Conservation (phyloP, 1,140 invertebrate genomes). For the Oscheius sp. region DNA sequence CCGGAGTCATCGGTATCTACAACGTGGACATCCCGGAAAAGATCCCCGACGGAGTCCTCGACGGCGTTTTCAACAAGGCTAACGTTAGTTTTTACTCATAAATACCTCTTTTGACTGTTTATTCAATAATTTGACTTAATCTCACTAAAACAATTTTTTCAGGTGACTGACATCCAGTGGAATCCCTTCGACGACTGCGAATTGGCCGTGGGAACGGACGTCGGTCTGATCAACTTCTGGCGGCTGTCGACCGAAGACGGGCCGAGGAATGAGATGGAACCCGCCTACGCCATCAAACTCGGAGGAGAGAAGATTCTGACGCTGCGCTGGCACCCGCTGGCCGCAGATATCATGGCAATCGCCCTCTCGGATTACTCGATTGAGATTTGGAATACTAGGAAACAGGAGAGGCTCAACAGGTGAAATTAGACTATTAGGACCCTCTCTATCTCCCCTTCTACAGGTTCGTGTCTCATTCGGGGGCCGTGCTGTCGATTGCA, state of each 20-base stretch:
- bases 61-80: conserved; percentile 61
- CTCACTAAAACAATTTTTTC: not conserved
- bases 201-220: conserved; percentile 60
- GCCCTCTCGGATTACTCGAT: conserved; percentile 62
- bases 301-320: conserved; percentile 31
- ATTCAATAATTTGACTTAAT: not conserved
- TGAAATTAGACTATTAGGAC: not conserved
- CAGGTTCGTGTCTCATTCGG: conserved; percentile 2
- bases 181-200: conserved; percentile 63
- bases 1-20: conserved; percentile 62
- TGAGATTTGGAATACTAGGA: conserved; percentile 61
- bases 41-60: conserved; percentile 57
- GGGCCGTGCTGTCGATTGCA: conserved; percentile 59
- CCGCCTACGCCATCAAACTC: conserved; percentile 22
- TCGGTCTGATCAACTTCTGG: conserved; percentile 44
- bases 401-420: conserved; percentile 42
- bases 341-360: conserved; percentile 61
- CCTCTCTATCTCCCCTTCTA: not conserved
- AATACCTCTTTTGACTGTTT: not conserved
- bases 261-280: conserved; percentile 27
- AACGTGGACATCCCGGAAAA: conserved; percentile 53
- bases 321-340: conserved; percentile 58
- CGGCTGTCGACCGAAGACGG: conserved; percentile 34
- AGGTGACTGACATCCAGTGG: conserved; percentile 62
- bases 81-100: conserved; percentile 45